These are phyloP conservation scores for Platysternon megacephalum DNA, from an alignment of 2,113 vertebrate species.

Conservation along the genomic window DNA sequence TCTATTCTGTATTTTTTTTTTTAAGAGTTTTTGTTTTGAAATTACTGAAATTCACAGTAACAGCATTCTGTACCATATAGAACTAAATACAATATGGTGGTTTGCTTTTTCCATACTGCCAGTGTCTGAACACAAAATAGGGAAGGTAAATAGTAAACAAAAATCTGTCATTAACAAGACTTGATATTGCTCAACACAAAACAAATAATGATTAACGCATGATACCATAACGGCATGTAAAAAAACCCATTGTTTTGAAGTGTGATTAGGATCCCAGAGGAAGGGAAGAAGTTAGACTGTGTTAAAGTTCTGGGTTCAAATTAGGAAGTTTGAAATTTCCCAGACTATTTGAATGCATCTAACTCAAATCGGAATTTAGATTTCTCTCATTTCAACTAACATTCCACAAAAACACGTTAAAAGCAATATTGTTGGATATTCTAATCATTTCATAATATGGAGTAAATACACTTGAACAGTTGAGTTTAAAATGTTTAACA, in stretches of 20 bases:
- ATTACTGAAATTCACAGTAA: conserved; percentile 21
- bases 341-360: not conserved
- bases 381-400: not conserved
- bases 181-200: not conserved
- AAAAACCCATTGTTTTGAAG: not conserved
- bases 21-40: conserved; percentile 7
- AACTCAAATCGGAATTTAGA: not conserved
- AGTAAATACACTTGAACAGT: not conserved
- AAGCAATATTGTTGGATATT: not conserved
- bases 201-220: not conserved
- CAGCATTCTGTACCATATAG: not conserved
- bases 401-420: not conserved
- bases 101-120: fast-evolving
- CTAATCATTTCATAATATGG: not conserved
- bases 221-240: not conserved
- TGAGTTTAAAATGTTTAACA: not conserved
- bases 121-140: not conserved
- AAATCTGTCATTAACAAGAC: not conserved
- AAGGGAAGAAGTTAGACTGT: not conserved
- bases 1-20: not conserved
- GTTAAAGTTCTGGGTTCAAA: not conserved
- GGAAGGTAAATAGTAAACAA: not conserved
- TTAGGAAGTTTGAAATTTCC: not conserved
- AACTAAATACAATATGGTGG: not conserved
- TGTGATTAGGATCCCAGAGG: fast-evolving